These are phyloP conservation scores for Pteromalus puparum DNA, from an alignment of 1,140 invertebrate species.

Conservation along the genomic window DNA sequence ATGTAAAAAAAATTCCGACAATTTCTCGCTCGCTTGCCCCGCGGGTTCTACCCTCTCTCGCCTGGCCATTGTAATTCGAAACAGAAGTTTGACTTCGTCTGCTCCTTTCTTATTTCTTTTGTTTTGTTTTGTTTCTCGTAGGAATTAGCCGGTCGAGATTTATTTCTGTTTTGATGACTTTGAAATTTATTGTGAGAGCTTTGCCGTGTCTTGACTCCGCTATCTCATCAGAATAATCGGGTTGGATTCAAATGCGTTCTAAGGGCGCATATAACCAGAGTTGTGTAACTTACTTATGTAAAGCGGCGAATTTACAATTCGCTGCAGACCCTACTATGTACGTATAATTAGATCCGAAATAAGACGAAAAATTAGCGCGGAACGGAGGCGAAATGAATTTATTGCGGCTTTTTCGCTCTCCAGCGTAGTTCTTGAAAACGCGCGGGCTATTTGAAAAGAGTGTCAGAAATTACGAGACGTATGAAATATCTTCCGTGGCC, in stretches of 20 bases:
- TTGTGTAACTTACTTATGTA: background rate
- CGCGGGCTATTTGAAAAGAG: constrained; percentile 36
- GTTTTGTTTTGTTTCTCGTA: background rate
- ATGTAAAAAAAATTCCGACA: constrained; percentile 18
- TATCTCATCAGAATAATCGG: background rate
- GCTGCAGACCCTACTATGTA: background rate
- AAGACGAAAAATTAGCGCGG: background rate
- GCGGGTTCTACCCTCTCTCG: background rate
- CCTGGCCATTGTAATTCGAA: constrained; percentile 13
- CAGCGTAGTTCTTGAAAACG: background rate
- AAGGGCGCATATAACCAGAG: no score
- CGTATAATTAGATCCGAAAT: background rate
- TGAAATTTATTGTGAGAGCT: constrained; percentile 1
- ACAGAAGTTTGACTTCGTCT: background rate
- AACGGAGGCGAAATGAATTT: constrained; percentile 2
- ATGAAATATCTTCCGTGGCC: constrained; percentile 43
- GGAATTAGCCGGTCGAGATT: background rate
- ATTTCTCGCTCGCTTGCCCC: background rate
- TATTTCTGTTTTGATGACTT: background rate
- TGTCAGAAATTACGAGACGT: constrained; percentile 48
- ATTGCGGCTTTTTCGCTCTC: background rate
- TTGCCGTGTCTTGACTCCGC: background rate
- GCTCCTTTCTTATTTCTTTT: background rate
- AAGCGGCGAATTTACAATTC: background rate
- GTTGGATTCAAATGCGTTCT: background rate